Evolutionary conservation across 2,797 vertebrate species (phyloP), one percentile per base, ranked within the genome.

Genomic region (Pipistrellus nathusii): DNA sequence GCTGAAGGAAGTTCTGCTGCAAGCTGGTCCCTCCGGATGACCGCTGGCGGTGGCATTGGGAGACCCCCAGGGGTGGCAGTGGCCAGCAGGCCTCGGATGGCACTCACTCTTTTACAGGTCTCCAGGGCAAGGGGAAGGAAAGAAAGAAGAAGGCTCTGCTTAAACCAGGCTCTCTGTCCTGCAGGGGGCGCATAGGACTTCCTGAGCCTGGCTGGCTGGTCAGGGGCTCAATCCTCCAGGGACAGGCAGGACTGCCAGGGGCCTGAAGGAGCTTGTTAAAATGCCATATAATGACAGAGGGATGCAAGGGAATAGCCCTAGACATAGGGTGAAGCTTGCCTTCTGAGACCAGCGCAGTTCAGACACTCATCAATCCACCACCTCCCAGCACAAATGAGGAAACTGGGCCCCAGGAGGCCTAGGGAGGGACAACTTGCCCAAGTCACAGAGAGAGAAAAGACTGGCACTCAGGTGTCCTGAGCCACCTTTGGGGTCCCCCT

Each of bases 141-240:
- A n/a, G 17, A n/a, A 20, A 46, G 71, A 55, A 23, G 4, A 46
- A 11, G 32, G 2, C 23, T 10, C 13, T 64, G 38, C 55, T 69
- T 23, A 83, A 30, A 82, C 5, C 30, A 20, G 86, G 15, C 38
- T 7, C 18, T 53, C 59, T 2, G 1, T 25, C 68, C 76, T 18
- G 11, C 17, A 2, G 2, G 0, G 9, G 3, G 2, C 38, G 3
- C 20, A 0, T 0, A 1, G 25, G 71, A 1, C 32, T 10, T 30
- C 14, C 9, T 0, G 0, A 9, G 72, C 38, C 27, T 44, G 25
- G n/a, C 7, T 38, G 71, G 20, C 21, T 38, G 20, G 32, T 38
- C 38, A 27, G 3, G 32, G 11, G 20, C 6, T 59, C 35, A 6
- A 2, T 25, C 25, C 51, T 5, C 3, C 12, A 38, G 35, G 32